Conservation (phyloP, 2,797 vertebrate species). For the Phoxinus dragarum region DNA sequence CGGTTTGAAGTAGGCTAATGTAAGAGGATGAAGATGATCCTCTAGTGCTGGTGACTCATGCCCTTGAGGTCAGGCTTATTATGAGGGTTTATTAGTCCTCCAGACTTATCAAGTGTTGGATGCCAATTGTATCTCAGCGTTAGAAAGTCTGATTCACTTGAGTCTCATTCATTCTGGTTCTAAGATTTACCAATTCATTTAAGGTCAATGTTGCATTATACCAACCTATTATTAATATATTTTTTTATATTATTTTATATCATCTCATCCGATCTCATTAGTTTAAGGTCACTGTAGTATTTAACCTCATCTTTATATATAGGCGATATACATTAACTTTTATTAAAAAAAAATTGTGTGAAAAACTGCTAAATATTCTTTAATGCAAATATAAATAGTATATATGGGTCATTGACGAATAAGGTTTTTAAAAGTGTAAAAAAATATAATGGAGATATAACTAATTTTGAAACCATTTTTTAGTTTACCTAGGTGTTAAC, state of each 20-base stretch:
- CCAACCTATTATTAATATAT: neutral
- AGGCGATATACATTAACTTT: neutral
- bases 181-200: neutral
- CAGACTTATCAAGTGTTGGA: neutral
- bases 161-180: neutral
- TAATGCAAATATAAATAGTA: too few relatives aligned
- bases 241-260: neutral
- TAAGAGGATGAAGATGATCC: conserved; percentile 78
- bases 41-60: conserved; percentile 72
- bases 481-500: too few relatives aligned
- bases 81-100: neutral
- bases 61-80: conserved; percentile 62
- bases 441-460: too few relatives aligned
- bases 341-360: neutral
- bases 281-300: neutral
- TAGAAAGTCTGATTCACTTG: neutral
- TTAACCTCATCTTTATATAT: neutral
- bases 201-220: neutral
- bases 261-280: neutral
- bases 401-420: too few relatives aligned
- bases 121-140: neutral
- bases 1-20: conserved; percentile 35
- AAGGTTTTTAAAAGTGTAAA: too few relatives aligned
- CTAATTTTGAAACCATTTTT: too few relatives aligned
- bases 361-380: neutral